A percentile compares a stretch with the other conserved stretches of the same genome.
Conservation (phyloP, 2,888 invertebrate genomes). For the Noctua janthina region DNA sequence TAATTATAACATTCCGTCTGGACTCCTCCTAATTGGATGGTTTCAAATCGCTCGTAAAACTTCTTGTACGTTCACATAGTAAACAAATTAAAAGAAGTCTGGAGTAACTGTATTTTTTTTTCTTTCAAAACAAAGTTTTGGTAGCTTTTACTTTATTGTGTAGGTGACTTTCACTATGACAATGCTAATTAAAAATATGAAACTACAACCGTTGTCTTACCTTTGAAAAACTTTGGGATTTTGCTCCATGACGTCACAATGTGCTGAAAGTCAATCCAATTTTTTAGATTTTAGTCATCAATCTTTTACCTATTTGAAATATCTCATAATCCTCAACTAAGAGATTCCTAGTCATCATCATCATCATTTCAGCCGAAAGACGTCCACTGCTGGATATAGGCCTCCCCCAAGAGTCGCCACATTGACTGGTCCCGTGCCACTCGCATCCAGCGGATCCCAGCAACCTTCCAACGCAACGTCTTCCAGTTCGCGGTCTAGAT, state of each 20-base stretch:
- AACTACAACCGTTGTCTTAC: neutral
- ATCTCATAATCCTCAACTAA: neutral
- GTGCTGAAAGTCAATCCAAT: neutral
- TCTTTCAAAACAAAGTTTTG: neutral
- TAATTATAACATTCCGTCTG: constrained; percentile 72
- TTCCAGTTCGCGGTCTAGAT: too few relatives aligned
- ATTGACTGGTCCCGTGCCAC: too few relatives aligned
- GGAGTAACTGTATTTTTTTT: constrained; percentile 8
- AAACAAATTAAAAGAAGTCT: constrained; percentile 61
- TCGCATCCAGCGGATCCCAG: too few relatives aligned
- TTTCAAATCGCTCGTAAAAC: constrained; percentile 68
- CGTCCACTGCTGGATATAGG: too few relatives aligned
- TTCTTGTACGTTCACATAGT: constrained; percentile 63
- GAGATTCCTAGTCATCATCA: neutral
- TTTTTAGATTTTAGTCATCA: neutral
- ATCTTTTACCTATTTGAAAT: too few relatives aligned
- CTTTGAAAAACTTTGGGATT: neutral
- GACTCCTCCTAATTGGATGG: constrained; percentile 72
- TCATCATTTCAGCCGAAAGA: too few relatives aligned
- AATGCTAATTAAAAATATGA: neutral
- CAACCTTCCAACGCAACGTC: too few relatives aligned
- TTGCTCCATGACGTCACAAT: neutral
- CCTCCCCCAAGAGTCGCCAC: too few relatives aligned
- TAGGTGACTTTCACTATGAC: neutral
- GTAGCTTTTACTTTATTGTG: neutral